A percentile compares a stretch with the other conserved stretches of the same genome.
phyloP scores from a whole-genome alignment of 2,888 invertebrate species.

The Herminia tarsipennalis region DNA sequence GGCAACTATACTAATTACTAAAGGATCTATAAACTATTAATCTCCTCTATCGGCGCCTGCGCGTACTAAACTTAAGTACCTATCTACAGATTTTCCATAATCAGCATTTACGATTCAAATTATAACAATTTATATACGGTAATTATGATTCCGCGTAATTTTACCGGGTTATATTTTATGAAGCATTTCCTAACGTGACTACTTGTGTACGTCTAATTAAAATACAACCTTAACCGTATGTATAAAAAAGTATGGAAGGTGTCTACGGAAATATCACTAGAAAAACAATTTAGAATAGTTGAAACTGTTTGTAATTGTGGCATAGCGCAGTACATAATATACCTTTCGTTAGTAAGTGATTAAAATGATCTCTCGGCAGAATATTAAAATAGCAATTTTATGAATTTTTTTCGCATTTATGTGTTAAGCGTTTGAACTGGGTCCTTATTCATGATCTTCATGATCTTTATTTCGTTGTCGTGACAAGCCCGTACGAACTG shows the following conservation, averaged over 20 bases:
- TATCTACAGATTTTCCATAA: slow-evolving; percentile 10
- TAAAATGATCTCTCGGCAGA: too few relatives aligned
- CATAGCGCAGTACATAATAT: too few relatives aligned
- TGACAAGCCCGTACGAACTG: too few relatives aligned
- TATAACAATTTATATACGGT: slow-evolving; percentile 13
- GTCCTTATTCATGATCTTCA: too few relatives aligned
- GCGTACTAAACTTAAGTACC: background rate
- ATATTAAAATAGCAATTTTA: too few relatives aligned
- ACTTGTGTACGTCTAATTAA: slow-evolving; percentile 23
- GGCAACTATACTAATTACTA: slow-evolving; percentile 1
- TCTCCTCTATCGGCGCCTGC: background rate
- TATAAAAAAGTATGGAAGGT: background rate
- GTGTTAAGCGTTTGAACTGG: too few relatives aligned
- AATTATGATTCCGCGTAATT: slow-evolving; percentile 28
- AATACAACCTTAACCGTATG: slow-evolving; percentile 32
- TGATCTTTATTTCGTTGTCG: too few relatives aligned
- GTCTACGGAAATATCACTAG: slow-evolving; percentile 5
- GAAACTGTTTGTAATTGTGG: too few relatives aligned
- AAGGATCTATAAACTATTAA: slow-evolving; percentile 5
- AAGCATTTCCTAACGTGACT: slow-evolving; percentile 34
- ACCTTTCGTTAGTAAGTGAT: too few relatives aligned
- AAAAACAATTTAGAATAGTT: too few relatives aligned
- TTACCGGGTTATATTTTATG: slow-evolving; percentile 19
- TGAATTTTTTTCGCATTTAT: too few relatives aligned
- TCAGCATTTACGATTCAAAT: slow-evolving; percentile 22